phyloP scores from a whole-genome alignment of 2,797 vertebrate species.

The Zalophus californianus region DNA sequence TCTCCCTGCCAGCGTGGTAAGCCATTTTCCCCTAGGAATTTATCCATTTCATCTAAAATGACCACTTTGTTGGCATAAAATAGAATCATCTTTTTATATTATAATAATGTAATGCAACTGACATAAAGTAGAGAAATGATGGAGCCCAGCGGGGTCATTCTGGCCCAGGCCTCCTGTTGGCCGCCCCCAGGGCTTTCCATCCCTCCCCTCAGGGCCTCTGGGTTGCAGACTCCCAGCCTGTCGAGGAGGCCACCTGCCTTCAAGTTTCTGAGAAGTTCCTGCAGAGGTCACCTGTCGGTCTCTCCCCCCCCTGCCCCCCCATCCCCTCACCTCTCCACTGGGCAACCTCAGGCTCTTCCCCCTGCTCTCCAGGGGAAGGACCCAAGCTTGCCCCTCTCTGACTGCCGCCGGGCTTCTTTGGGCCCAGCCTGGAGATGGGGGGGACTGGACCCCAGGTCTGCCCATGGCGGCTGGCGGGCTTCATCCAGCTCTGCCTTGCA shows the following conservation, averaged over 20 bases:
- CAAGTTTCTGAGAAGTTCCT: not conserved
- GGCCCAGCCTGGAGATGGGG: not conserved
- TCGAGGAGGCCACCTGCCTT: not conserved
- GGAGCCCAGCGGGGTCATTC: not conserved
- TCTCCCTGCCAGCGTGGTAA: not conserved
- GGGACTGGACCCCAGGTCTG: not conserved
- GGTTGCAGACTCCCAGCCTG: not conserved
- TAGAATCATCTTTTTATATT: not conserved
- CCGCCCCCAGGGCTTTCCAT: not conserved
- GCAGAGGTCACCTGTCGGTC: not conserved
- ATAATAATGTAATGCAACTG: not conserved
- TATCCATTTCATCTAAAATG: not conserved
- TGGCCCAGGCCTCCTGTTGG: not conserved
- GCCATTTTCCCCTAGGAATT: not conserved
- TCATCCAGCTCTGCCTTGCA: no score
- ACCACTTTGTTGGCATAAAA: not conserved
- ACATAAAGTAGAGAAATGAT: no score
- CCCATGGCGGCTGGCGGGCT: not conserved
- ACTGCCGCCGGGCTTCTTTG: not conserved
- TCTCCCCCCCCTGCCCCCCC: no score
- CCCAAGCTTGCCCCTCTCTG: not conserved
- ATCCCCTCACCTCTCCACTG: accelerated
- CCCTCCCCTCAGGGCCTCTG: not conserved
- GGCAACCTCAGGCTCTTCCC: not conserved
- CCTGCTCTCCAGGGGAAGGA: not conserved